phyloP scores from a whole-genome alignment of 2,113 vertebrate genomes.

The Glaucidium brasilianum region DNA sequence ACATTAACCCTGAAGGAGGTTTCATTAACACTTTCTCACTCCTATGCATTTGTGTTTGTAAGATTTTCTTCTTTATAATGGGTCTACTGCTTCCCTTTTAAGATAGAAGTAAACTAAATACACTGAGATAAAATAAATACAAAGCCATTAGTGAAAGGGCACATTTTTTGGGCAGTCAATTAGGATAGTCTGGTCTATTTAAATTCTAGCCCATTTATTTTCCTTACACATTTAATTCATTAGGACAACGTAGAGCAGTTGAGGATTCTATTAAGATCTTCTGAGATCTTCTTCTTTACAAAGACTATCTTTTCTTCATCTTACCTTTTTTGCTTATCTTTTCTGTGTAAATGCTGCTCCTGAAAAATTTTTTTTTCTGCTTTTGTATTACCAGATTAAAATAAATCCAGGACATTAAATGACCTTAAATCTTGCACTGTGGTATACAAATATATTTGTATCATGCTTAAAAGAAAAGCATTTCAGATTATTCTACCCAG shows the following conservation, averaged over 20 bases:
- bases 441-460: neutral
- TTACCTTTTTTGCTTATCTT: neutral
- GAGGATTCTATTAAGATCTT: neutral
- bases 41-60: neutral
- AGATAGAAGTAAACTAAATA: neutral
- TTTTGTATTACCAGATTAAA: neutral
- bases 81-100: neutral
- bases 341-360: neutral
- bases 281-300: neutral
- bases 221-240: neutral
- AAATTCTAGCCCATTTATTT: slow-evolving; percentile 22
- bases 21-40: slow-evolving; percentile 3
- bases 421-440: neutral
- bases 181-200: neutral
- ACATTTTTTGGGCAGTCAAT: slow-evolving; percentile 2
- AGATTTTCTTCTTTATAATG: neutral
- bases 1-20: neutral
- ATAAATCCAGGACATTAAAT: neutral
- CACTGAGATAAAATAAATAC: neutral
- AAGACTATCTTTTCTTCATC: neutral
- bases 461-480: neutral
- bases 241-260: neutral
- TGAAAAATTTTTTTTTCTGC: neutral
- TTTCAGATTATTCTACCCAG: neutral
- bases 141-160: slow-evolving; percentile 12